phyloP scores from a whole-genome alignment of 2,797 vertebrate species.

The Simalia tracyae region DNA sequence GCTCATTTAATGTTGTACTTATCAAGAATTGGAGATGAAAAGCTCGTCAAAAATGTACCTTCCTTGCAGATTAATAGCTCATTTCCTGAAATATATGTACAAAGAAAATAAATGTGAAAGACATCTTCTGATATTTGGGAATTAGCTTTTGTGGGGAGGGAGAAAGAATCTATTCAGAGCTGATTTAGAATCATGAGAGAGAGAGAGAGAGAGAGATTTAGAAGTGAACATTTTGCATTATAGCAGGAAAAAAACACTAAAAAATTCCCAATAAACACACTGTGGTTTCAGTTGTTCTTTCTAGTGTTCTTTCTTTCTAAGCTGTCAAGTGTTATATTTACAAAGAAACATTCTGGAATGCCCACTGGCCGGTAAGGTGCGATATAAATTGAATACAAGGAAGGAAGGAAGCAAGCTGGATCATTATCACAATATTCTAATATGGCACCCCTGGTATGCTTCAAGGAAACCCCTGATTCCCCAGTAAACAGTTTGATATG shows the following conservation, averaged over 20 bases:
- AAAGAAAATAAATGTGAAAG: conserved; percentile 36
- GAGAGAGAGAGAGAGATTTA: neutral
- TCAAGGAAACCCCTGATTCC: neutral
- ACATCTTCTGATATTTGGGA: neutral
- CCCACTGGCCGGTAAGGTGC: too few relatives aligned
- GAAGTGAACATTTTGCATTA: neutral
- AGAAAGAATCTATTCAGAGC: neutral
- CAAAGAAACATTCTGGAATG: too few relatives aligned
- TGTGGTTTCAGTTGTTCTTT: too few relatives aligned
- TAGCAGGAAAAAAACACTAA: neutral
- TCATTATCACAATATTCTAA: neutral
- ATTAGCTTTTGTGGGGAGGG: neutral
- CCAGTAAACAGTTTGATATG: neutral
- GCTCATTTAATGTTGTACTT: conserved; percentile 33
- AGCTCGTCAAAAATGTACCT: conserved; percentile 28
- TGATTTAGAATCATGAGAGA: neutral
- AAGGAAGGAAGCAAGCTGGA: neutral
- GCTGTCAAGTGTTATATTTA: too few relatives aligned
- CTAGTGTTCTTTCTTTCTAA: too few relatives aligned
- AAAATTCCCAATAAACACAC: too few relatives aligned
- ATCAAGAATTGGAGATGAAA: conserved; percentile 46
- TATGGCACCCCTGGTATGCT: neutral
- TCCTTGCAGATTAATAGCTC: conserved; percentile 34
- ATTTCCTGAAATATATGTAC: conserved; percentile 41
- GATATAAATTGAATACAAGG: too few relatives aligned